These are phyloP conservation scores for Podarcis siculus DNA, from an alignment of 2,797 vertebrate genomes.

Conservation along the genomic window DNA sequence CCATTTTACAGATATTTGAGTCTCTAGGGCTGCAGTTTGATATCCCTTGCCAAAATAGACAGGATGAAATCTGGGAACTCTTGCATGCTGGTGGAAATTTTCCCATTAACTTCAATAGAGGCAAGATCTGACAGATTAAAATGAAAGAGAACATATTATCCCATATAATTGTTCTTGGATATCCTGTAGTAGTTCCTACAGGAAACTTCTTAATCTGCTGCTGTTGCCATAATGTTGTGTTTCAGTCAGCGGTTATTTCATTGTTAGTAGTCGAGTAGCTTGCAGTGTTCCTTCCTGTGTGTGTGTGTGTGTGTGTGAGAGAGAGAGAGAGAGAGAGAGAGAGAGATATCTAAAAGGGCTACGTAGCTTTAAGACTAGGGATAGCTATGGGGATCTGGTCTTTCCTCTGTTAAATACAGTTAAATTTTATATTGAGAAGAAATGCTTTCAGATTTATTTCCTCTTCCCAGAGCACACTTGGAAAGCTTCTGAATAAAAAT, in stretches of 20 bases:
- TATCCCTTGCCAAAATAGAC: background rate
- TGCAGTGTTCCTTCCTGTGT: background rate
- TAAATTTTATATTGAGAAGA: background rate
- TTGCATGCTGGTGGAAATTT: background rate
- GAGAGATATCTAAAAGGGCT: background rate
- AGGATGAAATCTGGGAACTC: background rate
- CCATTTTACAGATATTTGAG: background rate
- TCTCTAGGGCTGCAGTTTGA: background rate
- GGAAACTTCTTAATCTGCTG: background rate
- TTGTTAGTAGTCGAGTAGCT: background rate
- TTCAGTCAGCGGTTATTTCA: background rate
- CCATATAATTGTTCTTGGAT: background rate
- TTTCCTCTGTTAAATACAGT: slow-evolving; percentile 4
- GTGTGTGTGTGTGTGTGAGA: background rate
- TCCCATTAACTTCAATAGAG: slow-evolving; percentile 4
- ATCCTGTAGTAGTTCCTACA: background rate
- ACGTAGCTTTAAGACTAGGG: background rate
- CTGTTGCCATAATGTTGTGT: background rate
- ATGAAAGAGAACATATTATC: background rate
- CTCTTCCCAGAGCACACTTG: background rate
- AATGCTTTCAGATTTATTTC: background rate
- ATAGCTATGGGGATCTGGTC: background rate
- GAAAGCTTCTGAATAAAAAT: background rate
- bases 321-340: no score
- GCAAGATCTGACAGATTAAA: background rate